Conservation (phyloP, 2,113 vertebrate species). For the Xiphias gladius region DNA sequence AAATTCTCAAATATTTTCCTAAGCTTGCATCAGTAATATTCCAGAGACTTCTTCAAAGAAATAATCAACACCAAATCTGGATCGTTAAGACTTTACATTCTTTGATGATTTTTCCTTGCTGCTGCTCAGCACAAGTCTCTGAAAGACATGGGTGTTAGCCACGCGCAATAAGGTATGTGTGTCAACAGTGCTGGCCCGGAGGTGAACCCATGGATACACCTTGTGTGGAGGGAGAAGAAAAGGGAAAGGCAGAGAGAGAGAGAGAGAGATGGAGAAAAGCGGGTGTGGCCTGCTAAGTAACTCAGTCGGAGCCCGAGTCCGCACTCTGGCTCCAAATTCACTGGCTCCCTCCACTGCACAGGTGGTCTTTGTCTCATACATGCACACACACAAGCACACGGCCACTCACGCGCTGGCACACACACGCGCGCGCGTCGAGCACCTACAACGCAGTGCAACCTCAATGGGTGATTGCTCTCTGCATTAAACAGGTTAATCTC, state of each 20-base stretch:
- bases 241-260: slow-evolving; percentile 67
- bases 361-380: slow-evolving; percentile 79
- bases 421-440: slow-evolving; percentile 8
- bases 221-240: slow-evolving; percentile 76
- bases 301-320: slow-evolving; percentile 66
- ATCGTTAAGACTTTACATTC: slow-evolving; percentile 35
- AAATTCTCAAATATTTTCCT: not conserved
- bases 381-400: slow-evolving; percentile 18
- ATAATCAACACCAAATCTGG: slow-evolving; percentile 25
- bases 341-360: slow-evolving; percentile 75
- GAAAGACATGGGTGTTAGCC: slow-evolving; percentile 75
- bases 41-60: slow-evolving; percentile 9
- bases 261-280: slow-evolving; percentile 61
- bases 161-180: slow-evolving; percentile 77
- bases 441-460: slow-evolving; percentile 35
- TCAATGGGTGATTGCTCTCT: slow-evolving; percentile 68
- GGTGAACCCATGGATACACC: slow-evolving; percentile 75
- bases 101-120: slow-evolving; percentile 34
- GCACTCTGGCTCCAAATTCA: slow-evolving; percentile 72
- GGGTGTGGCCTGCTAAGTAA: slow-evolving; percentile 80
- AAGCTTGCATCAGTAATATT: not conserved
- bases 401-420: slow-evolving; percentile 8
- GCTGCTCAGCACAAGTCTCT: slow-evolving; percentile 44
- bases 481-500: slow-evolving; percentile 76
- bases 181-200: slow-evolving; percentile 80